These are phyloP conservation scores for Scrobipalpa atriplicella DNA, from an alignment of 2,888 invertebrate genomes.

Conservation along the genomic window DNA sequence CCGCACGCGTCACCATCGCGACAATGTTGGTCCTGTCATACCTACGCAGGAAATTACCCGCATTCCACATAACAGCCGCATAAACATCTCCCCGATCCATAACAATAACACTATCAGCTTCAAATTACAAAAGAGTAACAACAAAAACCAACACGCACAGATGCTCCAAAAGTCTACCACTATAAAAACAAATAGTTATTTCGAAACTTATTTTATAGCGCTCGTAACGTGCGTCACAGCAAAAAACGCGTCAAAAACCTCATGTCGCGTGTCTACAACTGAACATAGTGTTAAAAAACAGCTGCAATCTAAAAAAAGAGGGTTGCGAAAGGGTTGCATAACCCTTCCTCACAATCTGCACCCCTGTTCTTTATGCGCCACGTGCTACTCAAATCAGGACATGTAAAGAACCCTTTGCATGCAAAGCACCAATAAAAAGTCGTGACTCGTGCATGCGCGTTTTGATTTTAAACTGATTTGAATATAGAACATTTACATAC, in stretches of 20 bases:
- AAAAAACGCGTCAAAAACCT: conserved; percentile 58
- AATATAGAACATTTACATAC: conserved; percentile 79
- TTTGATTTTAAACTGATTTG: conserved; percentile 81
- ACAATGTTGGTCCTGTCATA: conserved; percentile 15
- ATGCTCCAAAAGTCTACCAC: conserved; percentile 18
- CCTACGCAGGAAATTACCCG: conserved; percentile 26
- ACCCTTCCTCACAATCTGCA: conserved; percentile 40
- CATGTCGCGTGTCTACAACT: conserved; percentile 63
- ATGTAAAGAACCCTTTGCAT: conserved; percentile 59
- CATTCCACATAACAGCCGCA: conserved; percentile 5
- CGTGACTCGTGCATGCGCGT: conserved; percentile 77
- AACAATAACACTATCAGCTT: conserved; percentile 19
- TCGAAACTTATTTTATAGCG: conserved; percentile 27
- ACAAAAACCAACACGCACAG: conserved; percentile 22
- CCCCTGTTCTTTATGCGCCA: conserved; percentile 53
- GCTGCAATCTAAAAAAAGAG: conserved; percentile 70
- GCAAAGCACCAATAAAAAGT: conserved; percentile 77
- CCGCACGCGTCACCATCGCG: background rate
- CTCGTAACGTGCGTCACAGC: conserved; percentile 36
- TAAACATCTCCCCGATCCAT: background rate
- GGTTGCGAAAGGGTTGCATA: conserved; percentile 72
- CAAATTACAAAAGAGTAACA: conserved; percentile 24
- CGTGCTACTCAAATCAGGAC: conserved; percentile 42
- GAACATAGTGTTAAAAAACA: conserved; percentile 65
- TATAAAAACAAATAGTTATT: conserved; percentile 29